Evolutionary conservation across 2,797 vertebrate genomes (phyloP).

Genomic region (Enteromius fasciolatus): DNA sequence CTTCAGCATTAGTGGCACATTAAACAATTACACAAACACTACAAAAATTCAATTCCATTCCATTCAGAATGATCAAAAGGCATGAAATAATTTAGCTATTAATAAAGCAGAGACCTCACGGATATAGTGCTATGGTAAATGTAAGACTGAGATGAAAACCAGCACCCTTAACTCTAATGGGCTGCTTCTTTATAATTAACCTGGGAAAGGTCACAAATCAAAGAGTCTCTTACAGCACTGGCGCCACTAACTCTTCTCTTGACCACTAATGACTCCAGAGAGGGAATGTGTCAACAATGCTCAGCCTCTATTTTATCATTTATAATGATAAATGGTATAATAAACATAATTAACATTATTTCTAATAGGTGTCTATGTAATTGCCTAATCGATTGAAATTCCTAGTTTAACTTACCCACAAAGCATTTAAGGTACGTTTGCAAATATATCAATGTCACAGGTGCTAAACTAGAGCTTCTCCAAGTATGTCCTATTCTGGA

Average conservation of each 20-base stretch:
- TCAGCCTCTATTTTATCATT: constrained; percentile 49
- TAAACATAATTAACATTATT: constrained; percentile 26
- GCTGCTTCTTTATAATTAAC: constrained; percentile 63
- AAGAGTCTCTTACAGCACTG: constrained; percentile 55
- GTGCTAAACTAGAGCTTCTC: not conserved
- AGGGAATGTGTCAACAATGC: constrained; percentile 33
- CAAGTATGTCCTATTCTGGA: not conserved
- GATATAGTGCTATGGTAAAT: constrained; percentile 30
- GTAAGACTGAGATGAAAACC: constrained; percentile 49
- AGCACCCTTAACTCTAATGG: constrained; percentile 58
- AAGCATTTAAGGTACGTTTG: not conserved
- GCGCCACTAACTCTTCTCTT: constrained; percentile 47
- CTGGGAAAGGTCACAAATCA: constrained; percentile 62
- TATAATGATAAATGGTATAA: constrained; percentile 32
- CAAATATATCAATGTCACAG: not conserved
- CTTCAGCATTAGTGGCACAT: constrained; percentile 12
- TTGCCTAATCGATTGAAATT: constrained; percentile 23
- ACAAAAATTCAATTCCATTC: not conserved
- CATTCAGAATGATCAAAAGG: not conserved
- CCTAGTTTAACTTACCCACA: not conserved
- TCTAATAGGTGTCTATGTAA: constrained; percentile 22
- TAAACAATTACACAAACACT: constrained; percentile 7
- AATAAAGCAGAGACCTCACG: constrained; percentile 35
- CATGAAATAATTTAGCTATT: not conserved
- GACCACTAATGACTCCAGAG: constrained; percentile 44